A percentile compares a stretch with the other conserved stretches of the same genome.
Conservation (phyloP, 2,797 vertebrate species). For the Pelobates cultripes region DNA sequence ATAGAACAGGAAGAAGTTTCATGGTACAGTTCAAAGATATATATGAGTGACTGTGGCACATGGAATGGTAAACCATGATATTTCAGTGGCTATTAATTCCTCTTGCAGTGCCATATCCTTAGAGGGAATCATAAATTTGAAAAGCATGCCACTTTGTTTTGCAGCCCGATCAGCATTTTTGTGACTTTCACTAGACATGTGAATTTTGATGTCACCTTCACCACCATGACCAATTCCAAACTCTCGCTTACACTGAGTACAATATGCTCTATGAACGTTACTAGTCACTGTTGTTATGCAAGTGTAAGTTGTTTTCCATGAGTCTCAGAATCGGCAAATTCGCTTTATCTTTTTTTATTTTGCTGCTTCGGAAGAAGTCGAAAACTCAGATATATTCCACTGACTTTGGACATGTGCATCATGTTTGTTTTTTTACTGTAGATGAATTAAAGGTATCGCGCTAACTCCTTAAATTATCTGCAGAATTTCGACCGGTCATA, state of each 20-base stretch:
- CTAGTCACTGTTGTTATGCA: neutral
- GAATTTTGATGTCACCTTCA: conserved; percentile 11
- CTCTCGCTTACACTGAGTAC: neutral
- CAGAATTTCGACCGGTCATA: too few relatives aligned
- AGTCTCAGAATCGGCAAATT: neutral
- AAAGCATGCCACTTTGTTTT: neutral
- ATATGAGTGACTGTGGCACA: neutral
- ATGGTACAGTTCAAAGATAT: conserved; percentile 13
- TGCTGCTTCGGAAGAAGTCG: neutral
- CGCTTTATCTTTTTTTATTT: conserved; percentile 3
- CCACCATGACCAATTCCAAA: conserved; percentile 13
- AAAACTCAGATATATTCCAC: neutral
- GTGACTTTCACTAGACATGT: neutral
- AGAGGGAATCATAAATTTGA: conserved; percentile 1
- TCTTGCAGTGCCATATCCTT: conserved; percentile 10
- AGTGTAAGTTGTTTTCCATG: conserved; percentile 5
- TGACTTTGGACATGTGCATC: too few relatives aligned
- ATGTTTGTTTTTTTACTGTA: too few relatives aligned
- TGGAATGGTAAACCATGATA: conserved; percentile 2
- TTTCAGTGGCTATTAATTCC: neutral
- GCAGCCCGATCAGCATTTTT: conserved; percentile 10
- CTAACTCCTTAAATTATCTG: too few relatives aligned
- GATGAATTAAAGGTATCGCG: too few relatives aligned
- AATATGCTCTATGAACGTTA: conserved; percentile 7
- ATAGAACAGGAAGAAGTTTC: neutral